These are phyloP conservation scores for Heptranchias perlo DNA, from an alignment of 2,113 vertebrate species.

Conservation along the genomic window DNA sequence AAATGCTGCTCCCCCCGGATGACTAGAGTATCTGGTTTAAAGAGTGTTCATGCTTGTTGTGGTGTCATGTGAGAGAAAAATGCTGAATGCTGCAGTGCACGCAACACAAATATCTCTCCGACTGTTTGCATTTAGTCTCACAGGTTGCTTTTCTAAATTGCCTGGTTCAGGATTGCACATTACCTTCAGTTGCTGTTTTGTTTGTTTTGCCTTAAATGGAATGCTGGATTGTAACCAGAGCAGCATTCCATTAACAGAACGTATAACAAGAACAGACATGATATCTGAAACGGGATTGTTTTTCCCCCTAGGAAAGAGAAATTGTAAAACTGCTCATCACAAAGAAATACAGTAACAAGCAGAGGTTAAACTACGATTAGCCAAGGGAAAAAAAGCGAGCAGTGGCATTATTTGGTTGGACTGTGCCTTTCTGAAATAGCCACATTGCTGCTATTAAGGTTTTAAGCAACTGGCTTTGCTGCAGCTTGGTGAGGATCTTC, in stretches of 20 bases:
- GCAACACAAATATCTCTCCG: neutral
- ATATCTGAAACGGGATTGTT: constrained; percentile 12
- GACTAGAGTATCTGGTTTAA: no score
- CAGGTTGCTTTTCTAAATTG: constrained; percentile 35
- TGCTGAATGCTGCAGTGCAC: neutral
- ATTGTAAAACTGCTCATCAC: constrained; percentile 13
- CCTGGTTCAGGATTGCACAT: constrained; percentile 20
- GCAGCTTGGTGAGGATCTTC: neutral
- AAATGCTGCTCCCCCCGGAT: neutral
- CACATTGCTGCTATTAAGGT: neutral
- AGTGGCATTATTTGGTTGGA: neutral
- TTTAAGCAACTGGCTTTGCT: neutral
- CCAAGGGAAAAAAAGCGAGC: neutral
- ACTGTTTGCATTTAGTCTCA: constrained; percentile 20
- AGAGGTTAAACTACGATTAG: neutral
- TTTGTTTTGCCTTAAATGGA: constrained; percentile 35
- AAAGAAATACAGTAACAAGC: neutral
- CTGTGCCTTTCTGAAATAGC: neutral
- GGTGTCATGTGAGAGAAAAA: neutral
- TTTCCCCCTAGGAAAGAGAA: constrained; percentile 19
- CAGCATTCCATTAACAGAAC: constrained; percentile 31
- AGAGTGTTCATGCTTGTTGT: neutral
- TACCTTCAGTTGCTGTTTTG: constrained; percentile 26
- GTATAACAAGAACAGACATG: constrained; percentile 36
- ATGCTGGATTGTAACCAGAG: constrained; percentile 34